Conservation (phyloP, 92 coral and sea anemone species). For the Porites evermanni region DNA sequence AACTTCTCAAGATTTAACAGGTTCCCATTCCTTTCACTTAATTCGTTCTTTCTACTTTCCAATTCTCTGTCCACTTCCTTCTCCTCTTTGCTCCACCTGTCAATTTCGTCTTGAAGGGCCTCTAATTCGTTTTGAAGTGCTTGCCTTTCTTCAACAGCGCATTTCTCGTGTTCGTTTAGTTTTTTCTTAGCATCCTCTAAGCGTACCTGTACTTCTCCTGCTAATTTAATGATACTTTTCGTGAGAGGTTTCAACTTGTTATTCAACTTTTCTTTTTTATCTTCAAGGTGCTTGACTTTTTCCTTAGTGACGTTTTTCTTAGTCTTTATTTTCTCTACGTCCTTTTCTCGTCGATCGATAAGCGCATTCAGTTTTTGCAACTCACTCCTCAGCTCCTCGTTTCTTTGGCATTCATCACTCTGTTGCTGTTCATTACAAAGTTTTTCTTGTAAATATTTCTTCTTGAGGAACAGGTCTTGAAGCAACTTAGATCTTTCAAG, state of each 20-base stretch:
- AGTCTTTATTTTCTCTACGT: neutral
- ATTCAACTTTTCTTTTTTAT: conserved; percentile 42
- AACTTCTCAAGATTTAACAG: conserved; percentile 47
- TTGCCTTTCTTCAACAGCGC: conserved; percentile 13
- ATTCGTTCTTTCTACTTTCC: conserved; percentile 6
- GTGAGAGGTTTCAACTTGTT: conserved; percentile 28
- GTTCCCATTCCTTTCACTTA: conserved; percentile 8
- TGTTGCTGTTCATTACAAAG: neutral
- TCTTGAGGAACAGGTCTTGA: conserved; percentile 13
- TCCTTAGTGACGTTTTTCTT: conserved; percentile 2
- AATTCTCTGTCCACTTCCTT: conserved; percentile 11
- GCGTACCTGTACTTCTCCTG: neutral
- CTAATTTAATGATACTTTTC: conserved; percentile 15
- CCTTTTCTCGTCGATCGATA: conserved; percentile 22
- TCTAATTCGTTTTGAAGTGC: conserved; percentile 17
- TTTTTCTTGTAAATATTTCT: neutral
- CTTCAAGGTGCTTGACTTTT: neutral
- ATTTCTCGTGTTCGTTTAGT: neutral
- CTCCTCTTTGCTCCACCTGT: neutral
- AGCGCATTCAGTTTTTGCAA: conserved; percentile 32
- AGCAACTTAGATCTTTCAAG: conserved; percentile 25
- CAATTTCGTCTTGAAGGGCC: conserved; percentile 2
- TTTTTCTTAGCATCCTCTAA: conserved; percentile 16
- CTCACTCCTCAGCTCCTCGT: conserved; percentile 1
- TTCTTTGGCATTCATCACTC: neutral